Conservation (phyloP, 2,113 vertebrate genomes). For the Scolopax mira region DNA sequence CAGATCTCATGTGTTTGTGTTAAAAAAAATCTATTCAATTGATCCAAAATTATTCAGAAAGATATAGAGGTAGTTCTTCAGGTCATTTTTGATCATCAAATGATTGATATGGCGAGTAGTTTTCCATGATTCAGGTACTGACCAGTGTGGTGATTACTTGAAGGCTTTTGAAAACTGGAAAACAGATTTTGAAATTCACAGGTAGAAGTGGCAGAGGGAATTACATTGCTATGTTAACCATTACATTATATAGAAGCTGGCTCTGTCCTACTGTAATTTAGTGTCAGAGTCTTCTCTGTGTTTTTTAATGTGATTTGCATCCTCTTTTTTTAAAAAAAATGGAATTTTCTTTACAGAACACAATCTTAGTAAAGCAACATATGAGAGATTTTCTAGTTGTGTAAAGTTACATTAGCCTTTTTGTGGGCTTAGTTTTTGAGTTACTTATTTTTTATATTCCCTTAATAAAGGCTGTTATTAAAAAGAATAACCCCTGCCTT, state of each 20-base stretch:
- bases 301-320: background rate
- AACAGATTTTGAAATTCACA: background rate
- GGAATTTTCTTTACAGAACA: background rate
- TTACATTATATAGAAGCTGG: background rate
- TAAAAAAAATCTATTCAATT: background rate
- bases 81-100: background rate
- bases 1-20: background rate
- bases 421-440: background rate
- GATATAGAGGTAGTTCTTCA: background rate
- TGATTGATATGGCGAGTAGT: background rate
- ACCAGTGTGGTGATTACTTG: background rate
- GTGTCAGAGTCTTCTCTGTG: background rate
- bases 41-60: background rate
- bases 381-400: rapidly evolving
- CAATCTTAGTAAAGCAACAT: background rate
- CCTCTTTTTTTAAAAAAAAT: background rate
- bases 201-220: background rate
- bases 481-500: background rate
- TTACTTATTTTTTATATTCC: background rate
- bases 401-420: background rate
- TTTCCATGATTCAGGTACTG: background rate
- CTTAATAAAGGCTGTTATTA: background rate
- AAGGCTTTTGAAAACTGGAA: background rate
- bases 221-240: background rate
- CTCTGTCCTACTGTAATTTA: background rate